Conservation (phyloP, 2,113 vertebrate genomes). For the Lycaon pictus region DNA sequence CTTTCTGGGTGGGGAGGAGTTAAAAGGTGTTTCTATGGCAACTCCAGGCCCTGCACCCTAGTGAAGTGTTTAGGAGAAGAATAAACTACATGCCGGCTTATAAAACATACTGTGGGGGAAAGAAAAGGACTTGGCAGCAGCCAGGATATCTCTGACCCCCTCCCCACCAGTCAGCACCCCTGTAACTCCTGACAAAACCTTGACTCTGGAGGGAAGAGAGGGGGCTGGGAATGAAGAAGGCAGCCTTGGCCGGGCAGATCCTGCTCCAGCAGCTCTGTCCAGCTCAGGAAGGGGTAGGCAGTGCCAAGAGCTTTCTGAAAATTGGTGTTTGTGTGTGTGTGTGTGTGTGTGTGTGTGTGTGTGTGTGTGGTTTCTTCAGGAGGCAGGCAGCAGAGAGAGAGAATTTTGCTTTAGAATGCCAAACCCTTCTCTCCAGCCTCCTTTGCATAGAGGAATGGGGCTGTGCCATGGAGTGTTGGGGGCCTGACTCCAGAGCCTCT, state of each 20-base stretch:
- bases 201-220: conserved; percentile 77
- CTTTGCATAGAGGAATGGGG: background rate
- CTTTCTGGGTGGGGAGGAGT: conserved; percentile 82
- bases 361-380: background rate
- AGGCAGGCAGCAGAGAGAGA: background rate
- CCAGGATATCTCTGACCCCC: background rate
- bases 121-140: conserved; percentile 85
- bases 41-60: conserved; percentile 84
- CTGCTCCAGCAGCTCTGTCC: conserved; percentile 71
- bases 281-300: conserved; percentile 79
- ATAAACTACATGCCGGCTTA: conserved; percentile 85
- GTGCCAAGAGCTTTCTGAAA: conserved; percentile 67
- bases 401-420: background rate
- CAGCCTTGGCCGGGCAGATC: conserved; percentile 61
- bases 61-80: conserved; percentile 85
- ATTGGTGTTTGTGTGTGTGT: background rate
- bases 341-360: background rate
- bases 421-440: background rate
- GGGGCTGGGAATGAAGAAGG: conserved; percentile 39
- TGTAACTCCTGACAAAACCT: conserved; percentile 82
- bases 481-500: background rate
- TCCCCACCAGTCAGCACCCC: conserved; percentile 48
- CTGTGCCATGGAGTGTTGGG: background rate
- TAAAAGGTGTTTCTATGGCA: conserved; percentile 88
- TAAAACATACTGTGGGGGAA: conserved; percentile 82